Conservation (phyloP, 2,888 invertebrate genomes). For the Lathronympha strigana region DNA sequence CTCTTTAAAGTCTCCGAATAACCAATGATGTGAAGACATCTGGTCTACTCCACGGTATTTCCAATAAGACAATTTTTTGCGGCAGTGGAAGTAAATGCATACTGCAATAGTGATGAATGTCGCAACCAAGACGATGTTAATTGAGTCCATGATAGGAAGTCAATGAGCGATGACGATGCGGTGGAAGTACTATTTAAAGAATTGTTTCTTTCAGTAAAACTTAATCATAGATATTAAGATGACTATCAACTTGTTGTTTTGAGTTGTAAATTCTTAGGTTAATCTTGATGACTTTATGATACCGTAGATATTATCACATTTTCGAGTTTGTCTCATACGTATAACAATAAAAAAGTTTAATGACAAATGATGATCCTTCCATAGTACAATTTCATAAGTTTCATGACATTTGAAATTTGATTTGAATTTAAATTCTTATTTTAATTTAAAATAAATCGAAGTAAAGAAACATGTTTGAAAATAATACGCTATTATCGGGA, state of each 20-base stretch:
- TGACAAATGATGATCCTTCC: too few species aligned
- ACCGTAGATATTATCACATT: too few species aligned
- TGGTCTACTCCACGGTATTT: slow-evolving; percentile 22
- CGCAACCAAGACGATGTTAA: background rate
- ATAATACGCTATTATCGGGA: too few species aligned
- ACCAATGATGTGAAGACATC: slow-evolving; percentile 23
- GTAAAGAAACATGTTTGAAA: too few species aligned
- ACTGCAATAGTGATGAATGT: background rate
- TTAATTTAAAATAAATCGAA: too few species aligned
- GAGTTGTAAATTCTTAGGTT: background rate
- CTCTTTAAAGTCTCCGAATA: slow-evolving; percentile 52
- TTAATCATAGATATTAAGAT: background rate
- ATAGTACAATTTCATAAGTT: too few species aligned
- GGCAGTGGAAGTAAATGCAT: slow-evolving; percentile 23
- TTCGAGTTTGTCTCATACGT: too few species aligned
- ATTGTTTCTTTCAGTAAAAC: background rate
- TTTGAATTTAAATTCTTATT: too few species aligned
- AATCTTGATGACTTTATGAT: too few species aligned
- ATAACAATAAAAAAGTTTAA: too few species aligned
- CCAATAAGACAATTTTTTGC: slow-evolving; percentile 30
- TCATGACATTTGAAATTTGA: too few species aligned
- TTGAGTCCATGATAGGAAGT: background rate
- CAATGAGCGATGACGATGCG: background rate
- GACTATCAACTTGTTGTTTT: background rate
- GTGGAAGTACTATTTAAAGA: background rate